Percentiles rank a stretch among this genome's conserved stretches.
phyloP scores from a whole-genome alignment of 2,113 vertebrate genomes.

The Periophthalmodon schlosseri region DNA sequence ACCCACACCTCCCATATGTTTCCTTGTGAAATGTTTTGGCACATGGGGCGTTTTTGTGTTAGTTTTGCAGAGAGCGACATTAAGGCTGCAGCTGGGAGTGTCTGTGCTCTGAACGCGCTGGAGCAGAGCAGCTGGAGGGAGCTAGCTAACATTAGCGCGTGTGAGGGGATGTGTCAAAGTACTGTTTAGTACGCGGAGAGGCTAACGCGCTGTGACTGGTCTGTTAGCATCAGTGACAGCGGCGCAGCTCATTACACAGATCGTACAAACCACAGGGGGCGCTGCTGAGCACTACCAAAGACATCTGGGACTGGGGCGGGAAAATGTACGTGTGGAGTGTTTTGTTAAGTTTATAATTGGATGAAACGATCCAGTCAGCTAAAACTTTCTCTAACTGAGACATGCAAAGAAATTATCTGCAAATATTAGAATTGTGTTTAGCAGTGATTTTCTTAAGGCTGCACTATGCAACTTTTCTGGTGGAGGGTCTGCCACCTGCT shows the following conservation, averaged over 20 bases:
- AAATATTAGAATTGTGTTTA: not conserved
- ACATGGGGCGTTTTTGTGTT: not conserved
- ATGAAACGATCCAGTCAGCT: not conserved
- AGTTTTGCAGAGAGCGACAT: not conserved
- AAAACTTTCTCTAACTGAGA: not conserved
- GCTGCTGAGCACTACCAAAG: not conserved
- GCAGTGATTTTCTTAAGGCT: not conserved
- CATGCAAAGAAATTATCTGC: not conserved
- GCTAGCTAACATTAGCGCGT: conserved; percentile 2
- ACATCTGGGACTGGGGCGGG: conserved; percentile 1
- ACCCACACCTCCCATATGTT: not conserved
- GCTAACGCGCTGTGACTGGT: conserved; percentile 57
- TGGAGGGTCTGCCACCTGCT: too few relatives aligned
- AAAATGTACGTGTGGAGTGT: not conserved
- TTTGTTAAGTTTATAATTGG: not conserved
- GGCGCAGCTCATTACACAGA: conserved; percentile 54
- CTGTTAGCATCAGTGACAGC: conserved; percentile 53
- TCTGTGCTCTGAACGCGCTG: conserved; percentile 38
- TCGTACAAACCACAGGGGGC: conserved; percentile 16
- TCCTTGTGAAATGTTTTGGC: not conserved
- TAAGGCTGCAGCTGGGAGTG: conserved; percentile 24
- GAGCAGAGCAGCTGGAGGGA: conserved; percentile 33
- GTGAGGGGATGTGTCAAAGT: conserved; percentile 28
- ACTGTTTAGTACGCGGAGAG: conserved; percentile 43
- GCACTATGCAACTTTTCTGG: too few relatives aligned